phyloP scores from a whole-genome alignment of 2,113 vertebrate genomes.

The Cavia porcellus region DNA sequence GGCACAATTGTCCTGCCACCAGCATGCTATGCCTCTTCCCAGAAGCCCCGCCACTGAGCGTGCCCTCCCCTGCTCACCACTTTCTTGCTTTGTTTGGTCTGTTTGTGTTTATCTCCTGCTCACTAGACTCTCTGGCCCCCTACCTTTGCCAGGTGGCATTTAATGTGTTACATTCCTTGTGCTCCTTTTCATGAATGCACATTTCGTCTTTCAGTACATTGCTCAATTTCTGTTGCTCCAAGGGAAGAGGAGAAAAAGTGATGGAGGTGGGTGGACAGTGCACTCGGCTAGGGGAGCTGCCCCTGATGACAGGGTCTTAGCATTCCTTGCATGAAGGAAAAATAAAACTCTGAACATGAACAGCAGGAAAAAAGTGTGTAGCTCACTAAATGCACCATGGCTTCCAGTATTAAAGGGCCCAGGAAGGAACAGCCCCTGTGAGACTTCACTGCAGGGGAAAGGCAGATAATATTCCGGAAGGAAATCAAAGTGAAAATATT shows the following conservation, averaged over 20 bases:
- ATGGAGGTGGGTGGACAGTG: background rate
- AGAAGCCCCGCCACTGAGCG: slow-evolving; percentile 6
- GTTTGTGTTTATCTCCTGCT: slow-evolving; percentile 60
- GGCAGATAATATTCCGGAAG: slow-evolving; percentile 54
- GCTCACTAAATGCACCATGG: background rate
- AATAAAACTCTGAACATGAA: background rate
- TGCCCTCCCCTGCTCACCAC: background rate
- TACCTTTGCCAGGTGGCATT: slow-evolving; percentile 79
- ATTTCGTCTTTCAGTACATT: slow-evolving; percentile 60
- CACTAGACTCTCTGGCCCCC: slow-evolving; percentile 64
- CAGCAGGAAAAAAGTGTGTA: slow-evolving; percentile 33
- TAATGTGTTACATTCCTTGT: slow-evolving; percentile 79
- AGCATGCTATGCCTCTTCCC: slow-evolving; percentile 79
- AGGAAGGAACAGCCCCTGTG: background rate
- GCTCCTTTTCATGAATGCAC: slow-evolving; percentile 78
- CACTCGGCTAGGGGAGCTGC: background rate
- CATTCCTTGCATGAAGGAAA: background rate
- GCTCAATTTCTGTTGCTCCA: slow-evolving; percentile 27
- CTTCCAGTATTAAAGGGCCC: background rate
- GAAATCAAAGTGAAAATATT: slow-evolving; percentile 31
- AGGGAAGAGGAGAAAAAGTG: slow-evolving; percentile 47
- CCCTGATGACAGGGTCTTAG: slow-evolving; percentile 77
- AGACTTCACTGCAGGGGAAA: background rate
- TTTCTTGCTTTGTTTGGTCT: slow-evolving; percentile 68
- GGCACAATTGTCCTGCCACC: slow-evolving; percentile 81